Evolutionary conservation across 2,797 vertebrate species (phyloP).

Genomic region (Leptoclinus maculatus): DNA sequence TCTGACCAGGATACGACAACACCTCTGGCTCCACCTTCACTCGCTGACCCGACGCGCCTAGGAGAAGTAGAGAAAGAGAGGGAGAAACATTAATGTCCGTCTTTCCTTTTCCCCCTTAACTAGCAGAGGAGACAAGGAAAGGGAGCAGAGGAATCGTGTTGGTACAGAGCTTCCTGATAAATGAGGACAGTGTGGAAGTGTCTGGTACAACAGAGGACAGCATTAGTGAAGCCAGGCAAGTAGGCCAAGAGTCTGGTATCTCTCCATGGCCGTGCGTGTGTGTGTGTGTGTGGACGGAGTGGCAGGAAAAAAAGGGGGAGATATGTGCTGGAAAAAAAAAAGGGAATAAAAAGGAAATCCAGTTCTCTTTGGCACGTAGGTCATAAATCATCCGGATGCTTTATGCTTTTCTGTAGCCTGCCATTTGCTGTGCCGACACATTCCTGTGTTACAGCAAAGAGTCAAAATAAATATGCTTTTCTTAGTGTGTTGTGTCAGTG

Average conservation of each 20-base stretch:
- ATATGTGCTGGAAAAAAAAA: slow-evolving; percentile 20
- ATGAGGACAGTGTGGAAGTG: slow-evolving; percentile 65
- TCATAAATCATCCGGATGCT: slow-evolving; percentile 78
- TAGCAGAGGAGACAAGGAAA: slow-evolving; percentile 22
- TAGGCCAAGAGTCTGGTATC: slow-evolving; percentile 75
- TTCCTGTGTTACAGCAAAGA: slow-evolving; percentile 73
- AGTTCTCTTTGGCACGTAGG: slow-evolving; percentile 60
- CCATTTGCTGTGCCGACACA: slow-evolving; percentile 78
- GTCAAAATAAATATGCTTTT: slow-evolving; percentile 80
- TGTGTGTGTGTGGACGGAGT: slow-evolving; percentile 38
- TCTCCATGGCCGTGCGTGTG: slow-evolving; percentile 53
- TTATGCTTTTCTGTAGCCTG: slow-evolving; percentile 69
- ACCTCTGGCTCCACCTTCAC: slow-evolving; percentile 86
- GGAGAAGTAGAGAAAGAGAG: slow-evolving; percentile 3
- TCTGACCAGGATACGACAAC: slow-evolving; percentile 83
- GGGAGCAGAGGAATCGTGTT: slow-evolving; percentile 31
- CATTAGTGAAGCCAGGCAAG: slow-evolving; percentile 74
- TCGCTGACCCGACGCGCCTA: slow-evolving; percentile 80
- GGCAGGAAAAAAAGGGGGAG: neutral
- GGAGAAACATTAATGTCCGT: slow-evolving; percentile 43
- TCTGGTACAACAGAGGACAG: slow-evolving; percentile 70
- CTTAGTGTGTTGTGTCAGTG: slow-evolving; percentile 64
- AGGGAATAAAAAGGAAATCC: slow-evolving; percentile 45
- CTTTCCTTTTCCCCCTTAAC: slow-evolving; percentile 19
- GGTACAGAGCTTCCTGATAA: slow-evolving; percentile 65